Evolutionary conservation across 2,888 invertebrate genomes (phyloP).

Genomic region (Leptinotarsa peninsularis): DNA sequence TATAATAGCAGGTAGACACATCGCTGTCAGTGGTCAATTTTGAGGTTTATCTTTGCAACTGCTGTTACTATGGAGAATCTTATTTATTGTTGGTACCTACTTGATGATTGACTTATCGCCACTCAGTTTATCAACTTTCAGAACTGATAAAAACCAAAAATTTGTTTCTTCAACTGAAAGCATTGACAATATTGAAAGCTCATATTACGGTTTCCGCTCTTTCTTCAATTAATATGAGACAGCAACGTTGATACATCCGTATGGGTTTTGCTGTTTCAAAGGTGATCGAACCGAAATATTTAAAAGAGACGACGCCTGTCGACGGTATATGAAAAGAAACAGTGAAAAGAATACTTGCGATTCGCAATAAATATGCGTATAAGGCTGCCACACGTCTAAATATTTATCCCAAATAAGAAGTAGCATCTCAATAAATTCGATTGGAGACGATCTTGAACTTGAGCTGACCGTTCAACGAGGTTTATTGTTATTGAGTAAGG

Average conservation of each 20-base stretch:
- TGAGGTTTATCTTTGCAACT: too few relatives aligned
- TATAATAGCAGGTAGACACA: too few relatives aligned
- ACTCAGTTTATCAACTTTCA: too few relatives aligned
- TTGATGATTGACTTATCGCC: too few relatives aligned
- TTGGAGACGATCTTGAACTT: conserved; percentile 44
- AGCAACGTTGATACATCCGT: neutral
- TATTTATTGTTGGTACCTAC: too few relatives aligned
- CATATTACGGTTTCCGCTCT: neutral
- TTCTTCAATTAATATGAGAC: neutral
- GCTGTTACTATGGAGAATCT: too few relatives aligned
- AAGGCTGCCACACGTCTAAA: conserved; percentile 31
- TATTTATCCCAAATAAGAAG: conserved; percentile 38
- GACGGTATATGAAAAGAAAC: conserved; percentile 1
- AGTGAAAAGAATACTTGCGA: conserved; percentile 10
- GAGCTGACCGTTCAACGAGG: conserved; percentile 39
- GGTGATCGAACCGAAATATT: conserved; percentile 10
- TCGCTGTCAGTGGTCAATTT: too few relatives aligned
- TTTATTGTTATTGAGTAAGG: conserved; percentile 26
- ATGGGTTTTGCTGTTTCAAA: conserved; percentile 8
- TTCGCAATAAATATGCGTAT: conserved; percentile 23
- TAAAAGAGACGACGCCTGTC: neutral
- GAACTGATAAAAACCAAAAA: too few relatives aligned
- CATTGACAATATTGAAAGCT: neutral
- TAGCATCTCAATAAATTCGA: conserved; percentile 35
- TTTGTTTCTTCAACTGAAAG: neutral